A percentile compares a stretch with the other conserved stretches of the same genome.
Conservation (phyloP, 2,113 vertebrate genomes). For the Cervus canadensis region DNA sequence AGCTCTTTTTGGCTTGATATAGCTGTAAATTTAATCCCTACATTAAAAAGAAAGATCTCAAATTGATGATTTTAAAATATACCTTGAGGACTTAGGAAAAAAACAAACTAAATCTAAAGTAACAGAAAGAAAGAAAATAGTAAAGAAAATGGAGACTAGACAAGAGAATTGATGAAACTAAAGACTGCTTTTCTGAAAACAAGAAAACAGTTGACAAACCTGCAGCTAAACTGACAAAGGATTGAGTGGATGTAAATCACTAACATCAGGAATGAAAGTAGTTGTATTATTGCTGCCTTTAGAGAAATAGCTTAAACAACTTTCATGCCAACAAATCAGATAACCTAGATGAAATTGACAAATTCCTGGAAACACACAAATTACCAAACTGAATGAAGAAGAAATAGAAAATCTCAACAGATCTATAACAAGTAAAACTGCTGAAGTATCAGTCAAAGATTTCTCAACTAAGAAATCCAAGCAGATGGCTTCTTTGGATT, state of each 20-base stretch:
- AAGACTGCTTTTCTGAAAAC: not conserved
- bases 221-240: not conserved
- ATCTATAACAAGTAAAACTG: not conserved
- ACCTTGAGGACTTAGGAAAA: not conserved
- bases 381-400: not conserved
- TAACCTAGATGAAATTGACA: not conserved
- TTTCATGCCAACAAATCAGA: not conserved
- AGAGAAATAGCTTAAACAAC: not conserved
- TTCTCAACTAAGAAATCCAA: not conserved
- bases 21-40: not conserved
- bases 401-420: not conserved
- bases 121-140: not conserved
- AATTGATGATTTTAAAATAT: not conserved
- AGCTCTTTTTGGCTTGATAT: not conserved
- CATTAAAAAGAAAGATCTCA: not conserved
- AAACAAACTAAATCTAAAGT: not conserved
- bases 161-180: not conserved
- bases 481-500: not conserved
- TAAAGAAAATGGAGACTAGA: not conserved
- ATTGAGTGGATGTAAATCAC: not conserved
- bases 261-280: not conserved
- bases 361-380: not conserved
- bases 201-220: not conserved
- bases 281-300: not conserved
- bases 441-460: not conserved